Conservation (phyloP, 2,113 vertebrate species). For the Pyrgilauda ruficollis region DNA sequence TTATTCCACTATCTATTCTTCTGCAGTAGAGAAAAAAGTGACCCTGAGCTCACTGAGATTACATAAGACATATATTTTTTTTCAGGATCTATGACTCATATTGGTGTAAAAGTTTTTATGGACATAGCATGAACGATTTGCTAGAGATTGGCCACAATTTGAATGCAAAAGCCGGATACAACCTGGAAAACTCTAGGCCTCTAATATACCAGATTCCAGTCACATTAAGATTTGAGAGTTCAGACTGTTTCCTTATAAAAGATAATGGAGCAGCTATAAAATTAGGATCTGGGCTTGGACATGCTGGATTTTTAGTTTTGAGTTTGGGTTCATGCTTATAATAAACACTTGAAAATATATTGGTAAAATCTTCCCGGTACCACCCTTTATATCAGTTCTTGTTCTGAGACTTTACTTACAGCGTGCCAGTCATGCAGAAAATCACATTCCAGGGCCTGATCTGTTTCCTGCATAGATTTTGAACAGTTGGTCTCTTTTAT, state of each 20-base stretch:
- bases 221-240: neutral
- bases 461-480: neutral
- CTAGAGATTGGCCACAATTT: neutral
- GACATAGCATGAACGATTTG: neutral
- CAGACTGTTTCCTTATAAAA: neutral
- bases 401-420: conserved; percentile 34
- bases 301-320: neutral
- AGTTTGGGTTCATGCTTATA: neutral
- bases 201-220: neutral
- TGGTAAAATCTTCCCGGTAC: neutral
- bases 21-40: neutral
- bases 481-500: conserved; percentile 51
- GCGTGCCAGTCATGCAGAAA: neutral
- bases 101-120: neutral
- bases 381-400: neutral
- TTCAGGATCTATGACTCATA: neutral
- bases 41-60: neutral
- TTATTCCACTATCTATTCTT: neutral
- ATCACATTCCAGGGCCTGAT: conserved; percentile 6
- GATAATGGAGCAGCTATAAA: neutral
- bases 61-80: neutral
- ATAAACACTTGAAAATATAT: neutral
- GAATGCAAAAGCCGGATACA: neutral
- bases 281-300: neutral
- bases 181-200: neutral